Conservation (phyloP, 2,888 invertebrate species). For the Therioaphis trifolii region DNA sequence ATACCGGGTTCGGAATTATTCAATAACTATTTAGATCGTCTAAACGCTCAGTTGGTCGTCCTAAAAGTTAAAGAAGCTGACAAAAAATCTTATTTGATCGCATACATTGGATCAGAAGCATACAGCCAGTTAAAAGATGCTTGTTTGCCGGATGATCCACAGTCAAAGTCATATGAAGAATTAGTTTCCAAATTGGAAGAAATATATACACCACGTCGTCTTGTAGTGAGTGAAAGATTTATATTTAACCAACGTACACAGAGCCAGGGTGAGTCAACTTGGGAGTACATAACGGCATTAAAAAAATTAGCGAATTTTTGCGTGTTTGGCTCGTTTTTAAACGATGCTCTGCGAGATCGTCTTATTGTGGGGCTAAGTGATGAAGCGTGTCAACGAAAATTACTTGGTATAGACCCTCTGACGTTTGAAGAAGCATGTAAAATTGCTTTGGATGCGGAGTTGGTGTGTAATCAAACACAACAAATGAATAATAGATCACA, state of each 20-base stretch:
- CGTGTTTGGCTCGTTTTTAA: too few species aligned
- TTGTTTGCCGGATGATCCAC: constrained; percentile 1
- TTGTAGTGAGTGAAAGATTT: constrained; percentile 10
- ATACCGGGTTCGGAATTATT: background rate
- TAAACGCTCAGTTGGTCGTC: background rate
- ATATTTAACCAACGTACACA: constrained; percentile 1
- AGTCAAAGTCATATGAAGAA: background rate
- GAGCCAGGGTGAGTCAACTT: background rate
- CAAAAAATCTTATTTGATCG: constrained; percentile 6
- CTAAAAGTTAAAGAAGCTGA: constrained; percentile 3
- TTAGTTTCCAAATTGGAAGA: background rate
- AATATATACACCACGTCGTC: constrained; percentile 9
- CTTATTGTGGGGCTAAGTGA: too few species aligned
- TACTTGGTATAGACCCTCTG: too few species aligned
- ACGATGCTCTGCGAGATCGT: too few species aligned
- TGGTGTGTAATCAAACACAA: too few species aligned
- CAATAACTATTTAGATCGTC: background rate
- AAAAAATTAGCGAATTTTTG: background rate
- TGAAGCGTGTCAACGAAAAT: too few species aligned
- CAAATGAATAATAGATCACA: too few species aligned
- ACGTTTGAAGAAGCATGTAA: too few species aligned
- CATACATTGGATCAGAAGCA: constrained; percentile 6
- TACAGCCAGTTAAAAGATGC: constrained; percentile 3
- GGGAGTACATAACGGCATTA: background rate
- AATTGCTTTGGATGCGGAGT: too few species aligned